These are phyloP conservation scores for Lineus longissimus DNA, from an alignment of 1,140 invertebrate species.

Conservation along the genomic window DNA sequence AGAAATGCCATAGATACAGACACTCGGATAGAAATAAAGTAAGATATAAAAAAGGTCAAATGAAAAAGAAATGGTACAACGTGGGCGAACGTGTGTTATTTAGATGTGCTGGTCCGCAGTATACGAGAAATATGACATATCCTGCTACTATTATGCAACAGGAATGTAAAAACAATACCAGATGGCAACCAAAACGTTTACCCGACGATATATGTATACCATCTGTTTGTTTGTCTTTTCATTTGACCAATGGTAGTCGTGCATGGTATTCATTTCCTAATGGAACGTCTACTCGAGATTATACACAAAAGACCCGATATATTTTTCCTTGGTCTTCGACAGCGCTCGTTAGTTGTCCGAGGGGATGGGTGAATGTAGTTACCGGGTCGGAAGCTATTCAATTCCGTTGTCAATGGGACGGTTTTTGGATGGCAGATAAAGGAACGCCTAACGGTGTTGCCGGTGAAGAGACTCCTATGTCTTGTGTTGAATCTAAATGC, in stretches of 20 bases:
- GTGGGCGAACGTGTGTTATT: background rate
- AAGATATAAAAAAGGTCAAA: background rate
- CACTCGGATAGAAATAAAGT: background rate
- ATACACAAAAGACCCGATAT: background rate
- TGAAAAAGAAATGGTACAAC: conserved; percentile 1
- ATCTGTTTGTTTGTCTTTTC: no score
- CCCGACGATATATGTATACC: background rate
- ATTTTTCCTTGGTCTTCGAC: background rate
- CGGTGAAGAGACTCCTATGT: background rate
- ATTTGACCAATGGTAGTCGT: background rate
- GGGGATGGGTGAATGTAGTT: background rate
- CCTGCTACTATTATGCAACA: background rate
- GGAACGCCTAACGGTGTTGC: background rate
- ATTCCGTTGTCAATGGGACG: background rate
- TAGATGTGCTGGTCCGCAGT: background rate
- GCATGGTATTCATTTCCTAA: background rate
- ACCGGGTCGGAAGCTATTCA: background rate
- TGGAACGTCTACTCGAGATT: background rate
- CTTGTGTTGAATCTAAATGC: background rate
- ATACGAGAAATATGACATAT: background rate
- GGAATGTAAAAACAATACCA: background rate
- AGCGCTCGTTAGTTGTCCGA: background rate
- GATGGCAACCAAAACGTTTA: background rate
- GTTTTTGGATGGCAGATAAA: background rate
- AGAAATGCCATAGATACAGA: background rate